Evolutionary conservation across 2,797 vertebrate genomes (phyloP), one percentile per base, ranked within the genome.

Genomic region (Sebastes dallii): DNA sequence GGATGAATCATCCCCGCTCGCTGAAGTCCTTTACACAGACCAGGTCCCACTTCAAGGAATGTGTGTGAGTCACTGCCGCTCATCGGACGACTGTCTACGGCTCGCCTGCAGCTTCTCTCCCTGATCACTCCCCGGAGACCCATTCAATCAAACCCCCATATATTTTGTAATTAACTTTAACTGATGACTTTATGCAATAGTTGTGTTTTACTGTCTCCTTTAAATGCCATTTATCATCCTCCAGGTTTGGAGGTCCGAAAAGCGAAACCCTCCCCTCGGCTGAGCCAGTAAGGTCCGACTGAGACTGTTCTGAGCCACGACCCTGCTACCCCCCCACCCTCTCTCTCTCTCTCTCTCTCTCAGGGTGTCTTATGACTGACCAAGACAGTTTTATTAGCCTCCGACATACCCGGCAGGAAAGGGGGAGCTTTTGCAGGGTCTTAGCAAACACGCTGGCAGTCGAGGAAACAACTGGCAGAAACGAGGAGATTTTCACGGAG

Each of bases 331-430:
- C 58, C 24, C 75, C 69, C 73, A 29, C 65, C 32, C 27, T 46
- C 39, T 74, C 77, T 52, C 71, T 69, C 29, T 72, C 39, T 75
- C 42, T 73, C 42, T 85, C 75, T 89, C 82, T 92, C 78, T 86
- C 77, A 85, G 75, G 75, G 90, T 94, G 90, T 94, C 90, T 91
- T 73, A 72, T 92, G 94, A 93, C 92, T 87, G 87, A 92, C 92
- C 89, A 85, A 87, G 94, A 94, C 93, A 95, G 92, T 90, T 95
- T 96, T 91, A 94, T 93, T 94, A 93, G 92, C 89, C 84, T 87
- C 71, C 25, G 67, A 91, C 90, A 72, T 92, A 91, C 86, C 72
- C 46, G 72, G 88, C 93, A 95, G 94, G 94, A 95, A 96, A 89
- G 87, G 85, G 92, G 90, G 86, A 80, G 90, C 85, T 85, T 59